Evolutionary conservation across 1,140 invertebrate genomes (phyloP), one percentile per base, ranked within the genome.

Genomic region (Gonioctena quinquepunctata): DNA sequence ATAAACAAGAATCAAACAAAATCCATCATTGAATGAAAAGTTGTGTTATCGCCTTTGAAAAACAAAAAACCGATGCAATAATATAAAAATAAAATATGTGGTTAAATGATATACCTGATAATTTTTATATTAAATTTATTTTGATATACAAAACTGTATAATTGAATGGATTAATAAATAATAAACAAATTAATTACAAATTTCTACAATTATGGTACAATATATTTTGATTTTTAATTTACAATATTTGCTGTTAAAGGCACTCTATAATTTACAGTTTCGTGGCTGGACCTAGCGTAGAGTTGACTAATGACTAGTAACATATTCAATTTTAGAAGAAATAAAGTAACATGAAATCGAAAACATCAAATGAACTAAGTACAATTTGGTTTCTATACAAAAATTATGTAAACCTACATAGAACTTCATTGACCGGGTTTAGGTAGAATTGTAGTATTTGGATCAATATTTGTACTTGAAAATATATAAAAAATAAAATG

Each of bases 71-170:
- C 5, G 13, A 8, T 42, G 33, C 13, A 42, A 42, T 42, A 11
- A 42, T 42, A 13, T 42, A 42, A 42, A 13, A 42, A 42, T 42
- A 13, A 0, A 28, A 49, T 49, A 13, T 19, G 16, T 50, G 19
- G 18, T 64, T 49, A 49, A 21, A 22, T 49, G 23, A 50, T 50
- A 49, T 49, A 48, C 62, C 33, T 42, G 33, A 4, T 13, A 42
- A 42, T 42, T 66, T 70, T 71, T 71, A 67, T 71, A 71, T 62
- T 71, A 71, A 71, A 71, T 68, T 71, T 71, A 71, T 71, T 71
- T 54, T 54, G 50, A 71, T 66, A 69, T 72, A 72, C 66, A 72
- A 72, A 72, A 72, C 56, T 72, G 66, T 72, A 72, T 72, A 72
- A 68, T 72, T 64, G 54, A 64, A 56, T 60, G 64, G 67, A 62